phyloP scores from a whole-genome alignment of 2,113 vertebrate genomes.

The Tragelaphus scriptus region DNA sequence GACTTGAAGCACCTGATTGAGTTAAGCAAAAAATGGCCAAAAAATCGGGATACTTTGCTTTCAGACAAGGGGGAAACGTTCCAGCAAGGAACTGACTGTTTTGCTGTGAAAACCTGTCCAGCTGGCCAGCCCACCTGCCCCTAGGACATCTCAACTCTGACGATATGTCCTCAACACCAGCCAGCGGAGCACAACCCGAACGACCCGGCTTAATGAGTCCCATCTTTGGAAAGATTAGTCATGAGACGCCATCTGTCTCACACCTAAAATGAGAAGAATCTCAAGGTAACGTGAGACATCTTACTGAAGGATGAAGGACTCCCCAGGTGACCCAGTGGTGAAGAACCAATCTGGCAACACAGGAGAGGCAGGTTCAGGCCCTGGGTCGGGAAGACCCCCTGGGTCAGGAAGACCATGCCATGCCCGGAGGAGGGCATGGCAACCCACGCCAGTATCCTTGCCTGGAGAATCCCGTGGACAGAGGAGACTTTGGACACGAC shows the following conservation, averaged over 20 bases:
- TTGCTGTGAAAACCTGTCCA: not conserved
- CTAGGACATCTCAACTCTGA: not conserved
- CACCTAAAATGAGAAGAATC: not conserved
- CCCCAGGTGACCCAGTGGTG: not conserved
- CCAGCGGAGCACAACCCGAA: not conserved
- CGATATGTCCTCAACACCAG: not conserved
- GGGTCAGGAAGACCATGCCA: too few species aligned
- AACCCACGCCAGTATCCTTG: not conserved
- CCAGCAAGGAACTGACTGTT: not conserved
- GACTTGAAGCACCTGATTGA: not conserved
- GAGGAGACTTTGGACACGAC: not conserved
- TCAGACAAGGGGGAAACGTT: not conserved
- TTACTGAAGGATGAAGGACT: too few species aligned
- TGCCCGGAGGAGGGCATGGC: not conserved
- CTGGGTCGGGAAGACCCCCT: not conserved
- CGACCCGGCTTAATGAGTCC: not conserved
- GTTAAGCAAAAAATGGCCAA: not conserved
- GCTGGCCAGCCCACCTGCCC: not conserved
- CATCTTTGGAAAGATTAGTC: not conserved
- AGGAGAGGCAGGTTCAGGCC: not conserved
- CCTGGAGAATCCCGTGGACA: not conserved
- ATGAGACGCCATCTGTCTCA: not conserved
- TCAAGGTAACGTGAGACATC: not conserved
- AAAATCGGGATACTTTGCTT: not conserved
- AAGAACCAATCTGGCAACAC: rapidly evolving